Evolutionary conservation across 2,888 invertebrate species (phyloP).

Genomic region (Yponomeuta sedellus): DNA sequence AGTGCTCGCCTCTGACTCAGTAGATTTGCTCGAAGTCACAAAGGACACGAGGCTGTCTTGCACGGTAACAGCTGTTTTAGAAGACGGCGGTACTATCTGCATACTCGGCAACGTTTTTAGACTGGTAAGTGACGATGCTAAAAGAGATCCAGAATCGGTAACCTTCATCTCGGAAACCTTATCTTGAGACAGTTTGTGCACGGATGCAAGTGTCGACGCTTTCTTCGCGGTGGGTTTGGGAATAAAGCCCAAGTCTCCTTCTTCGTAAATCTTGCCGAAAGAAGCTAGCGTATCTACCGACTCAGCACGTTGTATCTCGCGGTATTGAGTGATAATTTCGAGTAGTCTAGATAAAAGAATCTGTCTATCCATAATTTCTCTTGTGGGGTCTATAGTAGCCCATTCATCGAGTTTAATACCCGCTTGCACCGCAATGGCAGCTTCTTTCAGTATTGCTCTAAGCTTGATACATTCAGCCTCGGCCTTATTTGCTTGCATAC

Average conservation of each 20-base stretch:
- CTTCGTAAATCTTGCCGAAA: conserved; percentile 72
- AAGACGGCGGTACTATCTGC: conserved; percentile 39
- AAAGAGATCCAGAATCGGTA: not conserved
- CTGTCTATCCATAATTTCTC: conserved; percentile 64
- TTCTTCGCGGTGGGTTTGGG: conserved; percentile 52
- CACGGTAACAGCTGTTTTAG: conserved; percentile 30
- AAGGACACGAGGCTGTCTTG: conserved; percentile 59
- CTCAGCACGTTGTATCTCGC: conserved; percentile 53
- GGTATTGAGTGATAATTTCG: conserved; percentile 63
- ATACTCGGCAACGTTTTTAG: conserved; percentile 55
- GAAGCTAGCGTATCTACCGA: conserved; percentile 67
- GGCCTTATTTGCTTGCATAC: conserved; percentile 60
- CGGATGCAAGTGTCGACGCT: not conserved
- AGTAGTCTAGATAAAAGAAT: conserved; percentile 75
- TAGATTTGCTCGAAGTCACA: conserved; percentile 49
- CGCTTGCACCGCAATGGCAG: conserved; percentile 77
- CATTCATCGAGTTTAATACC: conserved; percentile 72
- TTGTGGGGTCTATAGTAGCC: conserved; percentile 44
- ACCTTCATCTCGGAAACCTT: not conserved
- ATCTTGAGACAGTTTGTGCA: not conserved
- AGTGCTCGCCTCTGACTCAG: conserved; percentile 26
- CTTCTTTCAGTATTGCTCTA: conserved; percentile 76
- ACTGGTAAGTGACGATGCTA: not conserved
- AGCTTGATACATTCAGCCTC: conserved; percentile 74
- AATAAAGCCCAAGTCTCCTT: conserved; percentile 81